These are phyloP conservation scores for Liposcelis brunnea DNA, from an alignment of 2,888 invertebrate genomes.

Conservation along the genomic window DNA sequence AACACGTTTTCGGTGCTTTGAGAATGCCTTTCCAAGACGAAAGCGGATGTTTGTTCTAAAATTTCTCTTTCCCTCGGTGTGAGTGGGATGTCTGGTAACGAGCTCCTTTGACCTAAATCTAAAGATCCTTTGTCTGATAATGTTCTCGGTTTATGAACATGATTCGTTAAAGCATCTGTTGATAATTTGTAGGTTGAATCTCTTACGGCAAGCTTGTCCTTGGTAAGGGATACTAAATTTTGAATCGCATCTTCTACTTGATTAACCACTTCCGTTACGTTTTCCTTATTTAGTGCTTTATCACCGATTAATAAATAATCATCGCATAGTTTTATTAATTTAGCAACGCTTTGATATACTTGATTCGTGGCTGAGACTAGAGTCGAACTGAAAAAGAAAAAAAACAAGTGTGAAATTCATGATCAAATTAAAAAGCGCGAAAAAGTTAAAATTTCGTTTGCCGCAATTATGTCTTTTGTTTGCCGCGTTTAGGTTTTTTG, in stretches of 20 bases:
- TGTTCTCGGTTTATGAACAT: conserved; percentile 9
- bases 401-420: conserved; percentile 8
- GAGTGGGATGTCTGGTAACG: conserved; percentile 62
- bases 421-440: background rate
- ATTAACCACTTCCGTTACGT: conserved; percentile 42
- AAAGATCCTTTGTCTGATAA: background rate
- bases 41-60: conserved; percentile 35
- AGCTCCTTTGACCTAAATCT: conserved; percentile 39
- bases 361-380: conserved; percentile 66
- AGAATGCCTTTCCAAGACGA: conserved; percentile 29
- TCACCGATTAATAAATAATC: conserved; percentile 64
- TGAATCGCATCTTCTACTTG: conserved; percentile 55
- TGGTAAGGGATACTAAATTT: conserved; percentile 59
- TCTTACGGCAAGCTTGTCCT: conserved; percentile 51
- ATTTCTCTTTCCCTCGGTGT: conserved; percentile 60
- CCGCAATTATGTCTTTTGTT: conserved; percentile 18
- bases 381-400: conserved; percentile 42
- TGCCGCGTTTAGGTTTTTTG: no score
- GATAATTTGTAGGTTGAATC: conserved; percentile 10
- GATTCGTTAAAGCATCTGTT: conserved; percentile 12
- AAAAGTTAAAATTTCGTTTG: conserved; percentile 20
- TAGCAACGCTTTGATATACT: conserved; percentile 70
- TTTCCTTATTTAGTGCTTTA: conserved; percentile 24
- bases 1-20: conserved; percentile 54
- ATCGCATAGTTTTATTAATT: conserved; percentile 77